Evolutionary conservation across 23 tunicate genomes (phyloP), one percentile per base, ranked within the genome.

Genomic region (Halocynthia aurantium): DNA sequence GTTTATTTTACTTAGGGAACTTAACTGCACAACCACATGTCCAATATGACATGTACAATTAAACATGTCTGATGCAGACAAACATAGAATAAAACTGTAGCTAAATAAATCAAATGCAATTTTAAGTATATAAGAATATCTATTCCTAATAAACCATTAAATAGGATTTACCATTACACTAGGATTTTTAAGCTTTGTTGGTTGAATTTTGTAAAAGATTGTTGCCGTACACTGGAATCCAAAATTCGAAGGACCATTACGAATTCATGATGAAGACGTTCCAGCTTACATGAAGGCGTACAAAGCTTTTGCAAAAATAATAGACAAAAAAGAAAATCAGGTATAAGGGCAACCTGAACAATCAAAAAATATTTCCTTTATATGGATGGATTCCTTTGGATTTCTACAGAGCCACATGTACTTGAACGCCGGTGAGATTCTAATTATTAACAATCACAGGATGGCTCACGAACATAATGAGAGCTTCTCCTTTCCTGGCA

Each of bases 211-310:
- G 15, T 58, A 13, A 2, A 10, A 65, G 70, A 49, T 65, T 65
- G 70, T 65, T 65, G 70, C 70, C 22, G 70, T 65, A 15, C 70
- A 65, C 19, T 65, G 70, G 70, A 65, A 65, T 65, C 70, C 70
- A 65, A 0, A 5, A 10, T 10, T 15, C 10, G 70, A 65, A 65
- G 70, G 70, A 65, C 22, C 22, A 15, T 15, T 65, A 6, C 70
- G 70, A 11, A 65, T 65, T 65, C 70, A 65, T 65, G 6, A 65
- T 20, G 31, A 65, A 15, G 70, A 65, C 19, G 70, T 65, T 5
- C 5, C 31, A 49, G 15, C 70, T 8, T 65, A 65, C 19, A 20
- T 40, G 49, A 65, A 65, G 31, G 70, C 70, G 10, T 49, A 65
- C 31, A 65, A 65, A 9, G 15, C 13, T 0, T 65, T 65, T 6